Base-by-base conservation (phyloP, 1,140 invertebrate species). In the Himalopsyche phryganea region DNA sequence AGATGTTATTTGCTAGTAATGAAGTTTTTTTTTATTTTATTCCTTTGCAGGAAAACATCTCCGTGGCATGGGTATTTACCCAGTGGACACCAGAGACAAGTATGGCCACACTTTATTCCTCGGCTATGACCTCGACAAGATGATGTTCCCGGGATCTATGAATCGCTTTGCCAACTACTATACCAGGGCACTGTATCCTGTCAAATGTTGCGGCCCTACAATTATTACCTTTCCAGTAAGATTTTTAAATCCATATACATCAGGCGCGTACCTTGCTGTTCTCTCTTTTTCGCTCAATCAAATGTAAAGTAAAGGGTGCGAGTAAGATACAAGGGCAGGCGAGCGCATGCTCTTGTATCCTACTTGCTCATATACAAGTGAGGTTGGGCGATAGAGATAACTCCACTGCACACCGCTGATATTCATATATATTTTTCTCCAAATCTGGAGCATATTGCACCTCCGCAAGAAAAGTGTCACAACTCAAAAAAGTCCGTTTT, bases 51-150 rank as follows among this genome's bases (percentile, higher is more conserved):
- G 76, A 5, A 79, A 79, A 68, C 73, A 80, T 67, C 68, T 81
- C 32, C 55, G 58, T 13, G 62, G 65, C 6, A 66, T 80, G 45
- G 68, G 69, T 19, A 74, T 82, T 59, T 42, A 66, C 64, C 79
- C 79, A 2, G 66, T 67, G 2, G 79, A 82, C 65, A 81, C 79
- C 35, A 69, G 78, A 62, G 78, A 81, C 67, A 57, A 69, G 17
- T 54, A 70, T 15, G 65, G 71, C 17, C 61, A 70, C 50, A 74
- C 71, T n/a, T 72, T 70, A 19, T 81, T 82, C 65, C 73, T 80
- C 63, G 79, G 74, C n/a, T 78, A 76, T 49, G 70, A 77, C 44
- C 68, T 81, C 11, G 65, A 71, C 28, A 73, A 76, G 64, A 69
- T 70, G 36, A 68, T 81, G 17, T 68, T 80, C 42, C 77, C 77